phyloP scores from a whole-genome alignment of 2,888 invertebrate species.

The Melanchra persicariae region DNA sequence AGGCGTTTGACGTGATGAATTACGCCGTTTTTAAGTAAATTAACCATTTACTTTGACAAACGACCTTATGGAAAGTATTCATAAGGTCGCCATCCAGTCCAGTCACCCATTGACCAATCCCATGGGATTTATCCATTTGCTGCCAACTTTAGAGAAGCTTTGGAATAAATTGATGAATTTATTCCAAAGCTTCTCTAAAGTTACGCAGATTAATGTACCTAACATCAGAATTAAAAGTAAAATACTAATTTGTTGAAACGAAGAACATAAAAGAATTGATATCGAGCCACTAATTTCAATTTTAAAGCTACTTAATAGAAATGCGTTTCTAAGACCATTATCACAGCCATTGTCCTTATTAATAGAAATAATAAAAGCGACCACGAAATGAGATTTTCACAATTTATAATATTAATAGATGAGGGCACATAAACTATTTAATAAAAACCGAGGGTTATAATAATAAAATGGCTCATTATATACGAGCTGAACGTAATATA shows the following conservation, averaged over 20 bases:
- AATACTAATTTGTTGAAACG: not conserved
- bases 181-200: no score
- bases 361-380: constrained; percentile 11
- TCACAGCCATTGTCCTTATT: constrained; percentile 24
- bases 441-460: constrained; percentile 38
- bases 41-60: not conserved
- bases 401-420: constrained; percentile 26
- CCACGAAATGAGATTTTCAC: constrained; percentile 26
- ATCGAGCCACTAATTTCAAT: not conserved
- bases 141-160: not conserved
- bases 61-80: no score
- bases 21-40: not conserved
- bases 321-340: constrained; percentile 16
- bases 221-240: not conserved
- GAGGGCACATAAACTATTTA: constrained; percentile 52
- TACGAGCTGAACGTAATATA: constrained; percentile 6
- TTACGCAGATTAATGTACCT: not conserved
- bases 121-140: not conserved
- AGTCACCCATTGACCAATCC: no score
- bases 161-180: not conserved
- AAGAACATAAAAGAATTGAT: not conserved
- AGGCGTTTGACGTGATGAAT: not conserved
- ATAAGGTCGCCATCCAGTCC: no score
- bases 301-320: not conserved
- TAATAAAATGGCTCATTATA: constrained; percentile 47